phyloP scores from a whole-genome alignment of 2,113 vertebrate species.

The Osmerus eperlanus region DNA sequence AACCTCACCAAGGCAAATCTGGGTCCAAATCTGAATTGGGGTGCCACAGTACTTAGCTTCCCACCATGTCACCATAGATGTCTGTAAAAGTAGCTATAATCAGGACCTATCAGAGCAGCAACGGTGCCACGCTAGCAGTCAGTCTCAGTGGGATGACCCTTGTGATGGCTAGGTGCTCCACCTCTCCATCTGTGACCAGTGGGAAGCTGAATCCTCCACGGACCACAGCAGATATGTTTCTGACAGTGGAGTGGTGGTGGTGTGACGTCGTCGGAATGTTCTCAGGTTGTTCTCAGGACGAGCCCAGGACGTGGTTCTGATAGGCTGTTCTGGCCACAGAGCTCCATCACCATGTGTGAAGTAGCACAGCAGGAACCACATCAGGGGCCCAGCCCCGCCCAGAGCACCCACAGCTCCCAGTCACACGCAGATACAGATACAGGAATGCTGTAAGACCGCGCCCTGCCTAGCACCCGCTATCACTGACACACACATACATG shows the following conservation, averaged over 20 bases:
- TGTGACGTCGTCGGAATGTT: constrained; percentile 3
- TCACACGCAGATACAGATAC: constrained; percentile 34
- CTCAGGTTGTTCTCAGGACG: too few species aligned
- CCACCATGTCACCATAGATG: too few species aligned
- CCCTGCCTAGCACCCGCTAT: constrained; percentile 4
- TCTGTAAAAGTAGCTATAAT: not conserved
- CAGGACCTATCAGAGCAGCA: not conserved
- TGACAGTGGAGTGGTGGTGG: constrained; percentile 5
- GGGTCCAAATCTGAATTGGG: too few species aligned
- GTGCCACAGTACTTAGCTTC: too few species aligned
- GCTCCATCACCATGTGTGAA: constrained; percentile 53
- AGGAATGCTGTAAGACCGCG: not conserved
- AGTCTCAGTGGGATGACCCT: too few species aligned
- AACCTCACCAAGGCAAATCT: too few species aligned
- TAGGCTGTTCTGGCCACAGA: too few species aligned
- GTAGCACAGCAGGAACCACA: constrained; percentile 56
- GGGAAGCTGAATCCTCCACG: constrained; percentile 32
- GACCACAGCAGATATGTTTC: constrained; percentile 19
- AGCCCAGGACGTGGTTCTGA: too few species aligned
- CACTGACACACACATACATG: not conserved
- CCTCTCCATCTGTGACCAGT: constrained; percentile 12
- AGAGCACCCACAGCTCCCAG: constrained; percentile 54
- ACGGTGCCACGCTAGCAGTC: too few species aligned
- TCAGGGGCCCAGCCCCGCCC: constrained; percentile 55
- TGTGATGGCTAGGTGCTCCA: not conserved